Base-by-base conservation (phyloP, 2,888 invertebrate species). In the Calameuta filiformis region DNA sequence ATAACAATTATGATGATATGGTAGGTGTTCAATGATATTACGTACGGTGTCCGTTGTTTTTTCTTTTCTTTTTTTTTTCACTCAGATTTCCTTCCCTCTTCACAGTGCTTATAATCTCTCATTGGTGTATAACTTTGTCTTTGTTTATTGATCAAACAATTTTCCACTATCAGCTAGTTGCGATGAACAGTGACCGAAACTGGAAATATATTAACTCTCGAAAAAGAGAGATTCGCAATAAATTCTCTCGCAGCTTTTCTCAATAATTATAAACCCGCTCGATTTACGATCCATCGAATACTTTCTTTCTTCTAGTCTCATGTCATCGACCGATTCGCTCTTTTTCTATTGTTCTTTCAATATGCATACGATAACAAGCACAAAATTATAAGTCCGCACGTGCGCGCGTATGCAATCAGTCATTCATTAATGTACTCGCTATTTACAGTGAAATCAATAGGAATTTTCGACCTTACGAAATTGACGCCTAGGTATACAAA, bases 361-460 rank as follows among this genome's bases (percentile, higher is more conserved):
- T 56, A 56, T 23, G 23, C 23, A 56, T 56, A 56, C 56, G 23
- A 23, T 23, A 56, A 56, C 56, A 56, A 56, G 56, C 56, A 23
- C 56, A 56, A 56, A 9, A 1, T 2, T 23, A 56, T 2, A 56
- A 9, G 56, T 9, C 23, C 56, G 23, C 56, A 56, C 56, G 56
- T 23, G 56, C 6, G 15, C 56, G 1, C 56, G 9, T 23, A 56
- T 9, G 23, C 56, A 23, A 56, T 56, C 56, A 35, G 23, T 74
- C 74, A 35, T 34, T 71, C 71, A 23, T 23, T 71, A 15, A 71
- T 11, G 1, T 34, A 31, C 33, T 33, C 34, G 71, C 77, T 78
- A 83, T 83, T 79, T 81, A 80, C 85, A 83, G 76, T 56, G 33
- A 69, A 40, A 68, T 76, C 34, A 68, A 75, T 78, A 81, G 79